Base-by-base conservation (phyloP, 2,797 vertebrate genomes). In the Clamator glandarius region DNA sequence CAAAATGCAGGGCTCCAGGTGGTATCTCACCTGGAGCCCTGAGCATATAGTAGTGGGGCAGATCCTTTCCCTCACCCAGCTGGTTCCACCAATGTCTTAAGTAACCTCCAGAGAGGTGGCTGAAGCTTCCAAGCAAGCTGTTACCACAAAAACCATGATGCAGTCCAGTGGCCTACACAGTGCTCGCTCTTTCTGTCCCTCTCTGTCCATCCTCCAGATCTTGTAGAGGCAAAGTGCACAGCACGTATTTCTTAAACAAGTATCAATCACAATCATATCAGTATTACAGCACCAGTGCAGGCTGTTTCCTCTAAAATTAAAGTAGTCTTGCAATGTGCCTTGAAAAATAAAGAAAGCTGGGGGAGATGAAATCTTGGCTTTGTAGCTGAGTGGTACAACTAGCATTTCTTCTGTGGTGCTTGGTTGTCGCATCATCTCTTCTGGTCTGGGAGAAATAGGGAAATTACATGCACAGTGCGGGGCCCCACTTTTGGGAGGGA, bases 391-490 rank as follows among this genome's bases (percentile, higher is more conserved):
- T 13, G 57, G 57, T 33, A 54, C 29, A 67, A 11, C 50, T 67
- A 4, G 0, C 13, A 1, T 14, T 33, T 50, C 5, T 89, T 55
- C 62, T 24, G 29, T 3, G 13, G 50, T 52, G 12, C 20, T 8
- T 58, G 33, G 51, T 39, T 0, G 0, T 61, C 74, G 26, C 78
- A 2, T 5, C 1, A 0, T 31, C 50, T 72, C 21, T 20, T 24
- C 55, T 39, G 57, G n/a, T 8, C 33, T 2, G 7, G 26, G 55
- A 36, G 44, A 69, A 73, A 36, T 26, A 35, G 39, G 42, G 42
- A 51, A 93, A 55, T 15, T 6, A 7, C 0, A 0, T 8, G 10
- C 3, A 5, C 0, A 3, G 51, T 31, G 50, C 7, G 1, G 12
- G 61, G 62, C 29, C 54, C 50, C 42, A 75, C 70, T 84, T 72